Conservation (phyloP, 37 sponge, comb jelly and placozoan genomes). For the Hexactinellida sp. region DNA sequence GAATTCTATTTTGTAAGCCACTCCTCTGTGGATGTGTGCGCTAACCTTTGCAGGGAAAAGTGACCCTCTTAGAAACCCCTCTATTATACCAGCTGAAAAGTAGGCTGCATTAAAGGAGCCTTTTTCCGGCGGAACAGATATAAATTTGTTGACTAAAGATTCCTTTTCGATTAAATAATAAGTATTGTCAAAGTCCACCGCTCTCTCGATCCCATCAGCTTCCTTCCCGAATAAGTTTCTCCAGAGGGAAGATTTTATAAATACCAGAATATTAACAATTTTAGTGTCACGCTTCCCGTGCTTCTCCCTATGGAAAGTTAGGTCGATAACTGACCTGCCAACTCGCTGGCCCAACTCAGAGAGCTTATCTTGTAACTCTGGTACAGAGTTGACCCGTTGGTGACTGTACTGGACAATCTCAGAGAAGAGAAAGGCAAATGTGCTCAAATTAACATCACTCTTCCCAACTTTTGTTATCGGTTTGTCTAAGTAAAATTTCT, state of each 20-base stretch:
- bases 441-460: slow-evolving; percentile 62
- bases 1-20: slow-evolving; percentile 19
- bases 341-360: slow-evolving; percentile 72
- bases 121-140: slow-evolving; percentile 84
- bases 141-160: slow-evolving; percentile 81
- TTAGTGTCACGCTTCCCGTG: slow-evolving; percentile 63
- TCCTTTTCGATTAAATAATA: slow-evolving; percentile 81
- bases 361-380: slow-evolving; percentile 80
- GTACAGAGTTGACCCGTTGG: slow-evolving; percentile 49
- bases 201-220: slow-evolving; percentile 85
- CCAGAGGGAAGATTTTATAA: slow-evolving; percentile 85
- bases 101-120: slow-evolving; percentile 88
- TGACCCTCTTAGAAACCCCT: slow-evolving; percentile 61
- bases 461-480: slow-evolving; percentile 22
- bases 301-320: slow-evolving; percentile 63
- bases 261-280: slow-evolving; percentile 65
- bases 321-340: slow-evolving; percentile 75
- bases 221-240: slow-evolving; percentile 93
- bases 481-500: slow-evolving; percentile 21
- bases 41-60: slow-evolving; percentile 58
- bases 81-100: slow-evolving; percentile 80
- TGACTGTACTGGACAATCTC: slow-evolving; percentile 89
- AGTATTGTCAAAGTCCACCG: slow-evolving; percentile 67
- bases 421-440: slow-evolving; percentile 87
- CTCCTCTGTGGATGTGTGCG: slow-evolving; percentile 49